phyloP scores from a whole-genome alignment of 1,140 invertebrate species.

The Pogonus chalceus region DNA sequence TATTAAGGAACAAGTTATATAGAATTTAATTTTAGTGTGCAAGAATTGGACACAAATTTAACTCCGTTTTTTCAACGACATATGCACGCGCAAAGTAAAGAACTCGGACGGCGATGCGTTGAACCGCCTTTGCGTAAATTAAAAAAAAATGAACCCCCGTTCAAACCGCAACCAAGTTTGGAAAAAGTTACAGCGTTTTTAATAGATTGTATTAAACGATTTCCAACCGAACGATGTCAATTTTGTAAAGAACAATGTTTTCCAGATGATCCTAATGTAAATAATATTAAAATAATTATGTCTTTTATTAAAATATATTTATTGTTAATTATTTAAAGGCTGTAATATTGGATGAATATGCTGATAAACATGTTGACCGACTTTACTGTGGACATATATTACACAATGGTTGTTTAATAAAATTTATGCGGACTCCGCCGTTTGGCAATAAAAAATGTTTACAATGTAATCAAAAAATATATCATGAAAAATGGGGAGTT shows the following conservation, averaged over 20 bases:
- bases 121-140: conserved; percentile 53
- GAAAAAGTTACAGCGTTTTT: conserved; percentile 50
- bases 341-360: conserved; percentile 45
- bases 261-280: conserved; percentile 45
- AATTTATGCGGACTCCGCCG: conserved; percentile 63
- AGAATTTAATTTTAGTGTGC: conserved; percentile 36
- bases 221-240: conserved; percentile 52
- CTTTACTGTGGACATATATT: conserved; percentile 69
- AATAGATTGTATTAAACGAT: conserved; percentile 47
- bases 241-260: conserved; percentile 51
- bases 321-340: conserved; percentile 30
- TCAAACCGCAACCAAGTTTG: conserved; percentile 52
- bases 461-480: conserved; percentile 52
- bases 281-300: conserved; percentile 9
- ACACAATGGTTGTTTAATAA: conserved; percentile 60
- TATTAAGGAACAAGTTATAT: background rate
- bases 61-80: conserved; percentile 49
- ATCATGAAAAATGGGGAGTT: conserved; percentile 66
- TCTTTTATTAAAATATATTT: conserved; percentile 11
- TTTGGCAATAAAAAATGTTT: conserved; percentile 53
- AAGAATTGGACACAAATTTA: conserved; percentile 54
- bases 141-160: conserved; percentile 38
- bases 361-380: conserved; percentile 53
- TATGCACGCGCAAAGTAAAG: conserved; percentile 53
- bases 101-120: conserved; percentile 59